Conservation (phyloP, 2,113 vertebrate species). For the Phalacrocorax aristotelis region DNA sequence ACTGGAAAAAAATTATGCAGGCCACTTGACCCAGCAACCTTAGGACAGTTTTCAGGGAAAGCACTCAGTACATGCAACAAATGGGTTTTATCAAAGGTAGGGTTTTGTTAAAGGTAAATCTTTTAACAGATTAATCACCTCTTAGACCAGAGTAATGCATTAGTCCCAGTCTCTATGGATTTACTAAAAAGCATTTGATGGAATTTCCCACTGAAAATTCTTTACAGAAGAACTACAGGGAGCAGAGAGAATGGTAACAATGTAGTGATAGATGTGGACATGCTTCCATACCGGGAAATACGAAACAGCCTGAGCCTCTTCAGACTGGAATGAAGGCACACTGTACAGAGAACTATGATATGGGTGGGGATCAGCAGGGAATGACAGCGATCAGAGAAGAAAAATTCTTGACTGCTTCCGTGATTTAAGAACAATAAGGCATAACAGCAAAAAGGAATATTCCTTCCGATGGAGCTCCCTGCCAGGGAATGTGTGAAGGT, state of each 20-base stretch:
- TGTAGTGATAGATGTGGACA: neutral
- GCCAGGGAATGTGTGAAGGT: neutral
- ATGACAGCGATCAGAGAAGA: neutral
- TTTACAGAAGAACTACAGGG: neutral
- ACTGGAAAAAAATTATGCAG: neutral
- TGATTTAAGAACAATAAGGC: neutral
- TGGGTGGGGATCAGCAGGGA: neutral
- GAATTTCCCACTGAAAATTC: neutral
- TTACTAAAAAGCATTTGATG: neutral
- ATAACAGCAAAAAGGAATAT: neutral
- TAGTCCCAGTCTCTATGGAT: neutral
- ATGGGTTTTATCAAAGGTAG: neutral
- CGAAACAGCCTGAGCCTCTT: neutral
- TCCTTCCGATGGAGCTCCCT: neutral
- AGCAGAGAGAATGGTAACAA: neutral
- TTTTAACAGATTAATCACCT: constrained; percentile 10
- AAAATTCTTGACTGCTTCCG: neutral
- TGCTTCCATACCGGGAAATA: neutral
- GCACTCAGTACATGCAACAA: neutral
- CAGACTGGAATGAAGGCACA: neutral
- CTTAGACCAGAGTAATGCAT: neutral
- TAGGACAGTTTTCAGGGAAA: neutral
- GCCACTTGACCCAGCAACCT: neutral
- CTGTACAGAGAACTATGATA: neutral
- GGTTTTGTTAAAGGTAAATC: neutral